Conservation (phyloP, 2,113 vertebrate genomes). For the Rhabdornis inornatus region DNA sequence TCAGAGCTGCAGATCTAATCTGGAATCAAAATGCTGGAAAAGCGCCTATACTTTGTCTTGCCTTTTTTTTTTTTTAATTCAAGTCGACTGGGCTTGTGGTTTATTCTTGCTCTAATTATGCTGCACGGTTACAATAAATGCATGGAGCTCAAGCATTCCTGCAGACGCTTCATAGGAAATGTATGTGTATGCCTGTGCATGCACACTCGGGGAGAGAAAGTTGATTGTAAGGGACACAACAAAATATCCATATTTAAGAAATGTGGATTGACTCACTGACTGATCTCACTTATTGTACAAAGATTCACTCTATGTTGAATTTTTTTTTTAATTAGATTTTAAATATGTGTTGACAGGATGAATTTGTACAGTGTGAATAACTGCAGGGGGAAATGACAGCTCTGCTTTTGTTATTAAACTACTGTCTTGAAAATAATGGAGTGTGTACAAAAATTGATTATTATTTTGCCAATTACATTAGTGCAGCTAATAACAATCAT, state of each 20-base stretch:
- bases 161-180: background rate
- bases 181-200: background rate
- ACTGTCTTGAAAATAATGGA: constrained; percentile 72
- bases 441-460: constrained; percentile 65
- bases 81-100: background rate
- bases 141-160: background rate
- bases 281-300: constrained; percentile 46
- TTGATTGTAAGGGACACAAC: background rate
- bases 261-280: constrained; percentile 42
- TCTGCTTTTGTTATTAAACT: constrained; percentile 72
- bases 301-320: constrained; percentile 49
- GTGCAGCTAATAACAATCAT: constrained; percentile 63
- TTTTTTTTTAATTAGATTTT: constrained; percentile 69
- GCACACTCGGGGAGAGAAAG: background rate
- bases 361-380: constrained; percentile 66
- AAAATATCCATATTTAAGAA: constrained; percentile 9
- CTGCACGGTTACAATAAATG: background rate
- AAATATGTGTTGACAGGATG: constrained; percentile 74
- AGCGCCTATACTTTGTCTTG: background rate
- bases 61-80: background rate
- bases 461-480: constrained; percentile 73
- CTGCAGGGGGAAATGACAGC: constrained; percentile 63
- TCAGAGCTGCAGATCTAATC: constrained; percentile 7
- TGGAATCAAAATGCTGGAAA: constrained; percentile 27
- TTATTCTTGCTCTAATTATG: constrained; percentile 14